phyloP scores from a whole-genome alignment of 2,797 vertebrate species.

The Pelobates cultripes region DNA sequence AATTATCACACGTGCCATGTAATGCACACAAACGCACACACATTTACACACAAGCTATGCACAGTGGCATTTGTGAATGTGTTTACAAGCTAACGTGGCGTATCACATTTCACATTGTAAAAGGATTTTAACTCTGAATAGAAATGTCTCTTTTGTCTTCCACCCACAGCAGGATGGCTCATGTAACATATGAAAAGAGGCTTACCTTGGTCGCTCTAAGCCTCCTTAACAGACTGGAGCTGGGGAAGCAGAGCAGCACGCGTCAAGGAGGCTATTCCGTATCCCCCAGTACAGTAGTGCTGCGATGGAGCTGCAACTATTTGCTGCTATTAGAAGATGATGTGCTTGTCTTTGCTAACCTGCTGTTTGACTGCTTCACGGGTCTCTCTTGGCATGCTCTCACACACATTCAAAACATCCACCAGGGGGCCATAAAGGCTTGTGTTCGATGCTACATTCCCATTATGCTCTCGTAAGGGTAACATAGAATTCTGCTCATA shows the following conservation, averaged over 20 bases:
- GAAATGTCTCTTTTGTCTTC: slow-evolving; percentile 17
- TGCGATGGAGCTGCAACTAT: slow-evolving; percentile 31
- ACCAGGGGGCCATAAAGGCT: slow-evolving; percentile 40
- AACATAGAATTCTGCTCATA: not conserved
- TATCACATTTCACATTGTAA: slow-evolving; percentile 10
- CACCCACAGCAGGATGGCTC: not conserved
- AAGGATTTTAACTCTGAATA: slow-evolving; percentile 21
- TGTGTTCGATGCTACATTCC: slow-evolving; percentile 7
- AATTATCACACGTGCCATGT: not conserved
- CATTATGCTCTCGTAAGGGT: not conserved
- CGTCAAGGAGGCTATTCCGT: slow-evolving; percentile 19
- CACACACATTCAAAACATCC: slow-evolving; percentile 16
- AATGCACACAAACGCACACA: not conserved
- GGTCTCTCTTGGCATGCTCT: slow-evolving; percentile 39
- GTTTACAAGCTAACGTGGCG: not conserved
- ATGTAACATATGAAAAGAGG: slow-evolving; percentile 1
- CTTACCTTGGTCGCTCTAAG: slow-evolving; percentile 42
- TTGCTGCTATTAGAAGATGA: slow-evolving; percentile 45
- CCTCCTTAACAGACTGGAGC: slow-evolving; percentile 6
- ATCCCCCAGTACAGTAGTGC: slow-evolving; percentile 16
- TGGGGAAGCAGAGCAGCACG: slow-evolving; percentile 8
- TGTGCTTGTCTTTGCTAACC: slow-evolving; percentile 49
- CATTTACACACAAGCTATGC: not conserved
- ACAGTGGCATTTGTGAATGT: not conserved
- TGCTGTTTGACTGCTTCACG: slow-evolving; percentile 41